These are phyloP conservation scores for Ophion obscuratus DNA, from an alignment of 2,888 invertebrate genomes.

Conservation along the genomic window DNA sequence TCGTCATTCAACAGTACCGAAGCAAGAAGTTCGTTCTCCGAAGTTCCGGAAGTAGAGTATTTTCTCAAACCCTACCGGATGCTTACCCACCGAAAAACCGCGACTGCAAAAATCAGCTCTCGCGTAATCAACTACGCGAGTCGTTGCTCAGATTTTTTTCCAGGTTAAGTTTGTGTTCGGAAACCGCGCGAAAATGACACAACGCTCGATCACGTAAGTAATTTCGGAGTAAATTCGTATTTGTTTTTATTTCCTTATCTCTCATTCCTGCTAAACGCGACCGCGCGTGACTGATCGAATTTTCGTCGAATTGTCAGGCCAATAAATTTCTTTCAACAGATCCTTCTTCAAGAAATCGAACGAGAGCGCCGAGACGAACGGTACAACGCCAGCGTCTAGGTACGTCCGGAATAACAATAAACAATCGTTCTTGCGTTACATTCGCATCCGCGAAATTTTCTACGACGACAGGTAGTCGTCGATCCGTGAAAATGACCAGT, in stretches of 20 bases:
- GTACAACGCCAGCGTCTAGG: constrained; percentile 70
- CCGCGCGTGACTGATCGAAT: background rate
- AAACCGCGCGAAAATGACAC: constrained; percentile 76
- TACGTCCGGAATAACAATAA: constrained; percentile 69
- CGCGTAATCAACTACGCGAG: constrained; percentile 21
- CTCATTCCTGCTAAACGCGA: background rate
- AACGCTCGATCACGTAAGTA: constrained; percentile 79
- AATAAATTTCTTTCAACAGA: constrained; percentile 73
- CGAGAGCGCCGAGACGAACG: constrained; percentile 69
- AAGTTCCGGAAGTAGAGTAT: background rate
- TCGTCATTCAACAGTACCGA: too few species aligned
- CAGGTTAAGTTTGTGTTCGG: constrained; percentile 63
- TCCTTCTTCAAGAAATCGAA: constrained; percentile 83
- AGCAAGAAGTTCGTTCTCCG: background rate
- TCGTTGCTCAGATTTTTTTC: background rate
- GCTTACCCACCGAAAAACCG: background rate
- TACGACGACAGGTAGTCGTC: constrained; percentile 10
- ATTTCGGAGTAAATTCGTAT: constrained; percentile 9
- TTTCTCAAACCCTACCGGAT: background rate
- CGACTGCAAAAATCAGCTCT: background rate
- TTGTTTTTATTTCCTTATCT: constrained; percentile 25
- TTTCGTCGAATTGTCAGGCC: constrained; percentile 1
- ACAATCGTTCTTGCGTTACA: constrained; percentile 11
- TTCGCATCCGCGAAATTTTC: background rate
- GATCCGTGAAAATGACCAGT: constrained; percentile 68